Evolutionary conservation across 2,888 invertebrate species (phyloP), one percentile per base, ranked within the genome.

Genomic region (Standfussiana lucernea): DNA sequence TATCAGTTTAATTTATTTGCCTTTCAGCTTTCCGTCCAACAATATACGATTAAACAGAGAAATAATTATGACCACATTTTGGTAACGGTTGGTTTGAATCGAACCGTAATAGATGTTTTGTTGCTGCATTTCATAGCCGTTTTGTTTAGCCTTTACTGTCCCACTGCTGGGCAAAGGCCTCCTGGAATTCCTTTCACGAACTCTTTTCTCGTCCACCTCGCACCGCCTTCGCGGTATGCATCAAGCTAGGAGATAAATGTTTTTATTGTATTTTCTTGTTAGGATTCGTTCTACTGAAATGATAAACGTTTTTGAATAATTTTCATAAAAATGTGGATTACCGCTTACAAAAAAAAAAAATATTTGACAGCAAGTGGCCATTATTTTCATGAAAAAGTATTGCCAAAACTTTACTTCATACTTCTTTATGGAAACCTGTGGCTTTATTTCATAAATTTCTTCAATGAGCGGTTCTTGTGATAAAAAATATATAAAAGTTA

Each of bases 1-100:
- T 75, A 62, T 75, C 28, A 45, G 32, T 37, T 81, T 59, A 53
- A 81, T 81, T 66, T 53, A 70, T 59, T 74, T 64, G 10, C 28
- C 15, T 56, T 66, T 56, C 70, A 62, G 67, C 66, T 67, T 75
- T 71, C 62, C 71, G 50, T 82, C 28, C 56, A 70, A 62, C 35
- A 69, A 75, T 66, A 53, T 35, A 68, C 56, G 24, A 66, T 45
- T 59, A 10, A 69, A 68, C 40, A 72, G 45, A 40, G 18, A n/a
- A 77, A 42, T n/a, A 75, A 64, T 35, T 64, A 42, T 75, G 42
- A 32, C 24, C 35, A 37, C 35, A 21, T 64, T 74, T 24, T 45
- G 35, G 53, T 75, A 47, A 73, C 32, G 13, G 15, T 65, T 76
- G 47, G 13, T 47, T 75, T 61, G 42, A 76, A 76, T 76, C 28